A percentile compares a stretch with the other conserved stretches of the same genome.
phyloP scores from a whole-genome alignment of 2,888 invertebrate genomes.

The Perdita meconis region DNA sequence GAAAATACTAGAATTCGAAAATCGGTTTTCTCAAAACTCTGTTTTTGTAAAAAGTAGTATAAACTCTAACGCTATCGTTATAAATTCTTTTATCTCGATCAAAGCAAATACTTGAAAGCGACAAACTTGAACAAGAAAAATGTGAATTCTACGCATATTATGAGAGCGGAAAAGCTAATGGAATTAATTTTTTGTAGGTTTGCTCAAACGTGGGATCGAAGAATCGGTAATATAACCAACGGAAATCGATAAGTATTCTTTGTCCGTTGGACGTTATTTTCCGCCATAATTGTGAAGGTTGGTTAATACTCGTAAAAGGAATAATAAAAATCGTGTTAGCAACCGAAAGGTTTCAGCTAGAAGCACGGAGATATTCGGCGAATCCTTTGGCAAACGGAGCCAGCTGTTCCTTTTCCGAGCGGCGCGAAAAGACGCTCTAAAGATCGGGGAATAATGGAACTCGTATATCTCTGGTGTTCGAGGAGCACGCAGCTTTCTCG shows the following conservation, averaged over 20 bases:
- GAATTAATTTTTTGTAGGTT: conserved; percentile 29
- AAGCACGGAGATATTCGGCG: conserved; percentile 7
- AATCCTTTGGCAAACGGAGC: conserved; percentile 31
- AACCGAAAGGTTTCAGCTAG: conserved; percentile 1
- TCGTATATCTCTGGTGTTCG: conserved; percentile 11
- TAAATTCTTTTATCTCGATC: no score
- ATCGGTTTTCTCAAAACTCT: no score
- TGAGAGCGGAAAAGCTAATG: no score
- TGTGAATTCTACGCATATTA: no score
- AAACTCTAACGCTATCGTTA: no score
- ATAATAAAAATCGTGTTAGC: conserved; percentile 13
- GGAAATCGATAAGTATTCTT: conserved; percentile 4
- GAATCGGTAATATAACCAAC: conserved; percentile 8
- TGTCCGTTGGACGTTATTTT: conserved; percentile 13
- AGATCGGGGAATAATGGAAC: conserved; percentile 26
- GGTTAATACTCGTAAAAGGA: conserved; percentile 1
- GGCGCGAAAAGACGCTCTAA: conserved; percentile 15
- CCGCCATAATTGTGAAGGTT: neutral
- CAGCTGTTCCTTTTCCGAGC: conserved; percentile 38
- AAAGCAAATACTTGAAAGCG: no score
- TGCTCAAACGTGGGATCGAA: conserved; percentile 11
- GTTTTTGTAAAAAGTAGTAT: no score
- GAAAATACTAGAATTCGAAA: no score
- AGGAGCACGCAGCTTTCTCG: neutral
- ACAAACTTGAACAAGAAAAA: no score